A percentile compares a stretch with the other conserved stretches of the same genome.
Conservation (phyloP, 2,113 vertebrate species). For the Edolisoma coerulescens region DNA sequence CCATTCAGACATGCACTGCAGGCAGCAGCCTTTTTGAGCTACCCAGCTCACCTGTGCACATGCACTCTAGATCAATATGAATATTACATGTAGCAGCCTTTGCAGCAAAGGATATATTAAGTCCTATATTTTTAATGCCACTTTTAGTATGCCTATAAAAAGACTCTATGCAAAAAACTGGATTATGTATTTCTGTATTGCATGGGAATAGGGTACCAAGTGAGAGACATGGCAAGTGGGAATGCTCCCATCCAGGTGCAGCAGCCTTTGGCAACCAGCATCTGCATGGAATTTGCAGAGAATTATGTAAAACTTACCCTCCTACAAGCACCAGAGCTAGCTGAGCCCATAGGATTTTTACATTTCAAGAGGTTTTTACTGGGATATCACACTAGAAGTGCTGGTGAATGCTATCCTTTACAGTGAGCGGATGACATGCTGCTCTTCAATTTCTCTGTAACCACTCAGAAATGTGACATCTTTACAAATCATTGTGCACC, state of each 20-base stretch:
- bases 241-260: not conserved
- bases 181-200: not conserved
- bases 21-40: not conserved
- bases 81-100: conserved; percentile 12
- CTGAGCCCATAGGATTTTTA: not conserved
- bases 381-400: not conserved
- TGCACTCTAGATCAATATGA: not conserved
- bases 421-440: not conserved
- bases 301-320: not conserved
- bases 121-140: conserved; percentile 34
- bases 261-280: not conserved
- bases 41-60: not conserved
- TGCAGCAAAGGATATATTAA: conserved; percentile 27
- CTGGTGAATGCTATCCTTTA: not conserved
- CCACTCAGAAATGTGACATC: not conserved
- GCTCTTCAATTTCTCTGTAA: not conserved
- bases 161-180: not conserved
- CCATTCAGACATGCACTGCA: not conserved
- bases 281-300: not conserved
- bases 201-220: not conserved
- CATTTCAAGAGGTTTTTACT: not conserved
- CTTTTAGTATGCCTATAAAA: conserved; percentile 46
- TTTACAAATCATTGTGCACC: not conserved
- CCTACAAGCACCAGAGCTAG: not conserved
- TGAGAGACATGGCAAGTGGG: not conserved